Evolutionary conservation across 2,797 vertebrate species (phyloP), one percentile per base, ranked within the genome.

Genomic region (Gallirallus australis): DNA sequence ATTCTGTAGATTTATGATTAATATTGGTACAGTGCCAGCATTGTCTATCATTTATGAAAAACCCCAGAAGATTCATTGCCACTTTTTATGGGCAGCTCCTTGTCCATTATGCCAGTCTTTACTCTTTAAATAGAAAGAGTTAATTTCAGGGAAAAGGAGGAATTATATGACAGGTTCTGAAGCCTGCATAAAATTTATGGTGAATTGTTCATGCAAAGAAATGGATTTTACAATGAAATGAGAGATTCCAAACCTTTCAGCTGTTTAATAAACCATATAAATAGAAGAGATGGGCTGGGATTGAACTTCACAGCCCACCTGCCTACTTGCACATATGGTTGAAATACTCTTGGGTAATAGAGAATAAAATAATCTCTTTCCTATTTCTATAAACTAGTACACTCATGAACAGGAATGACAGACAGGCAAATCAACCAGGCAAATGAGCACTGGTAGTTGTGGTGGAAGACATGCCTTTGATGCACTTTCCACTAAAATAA

Each of bases 191-290:
- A 96, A 87, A 85, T 90, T 83, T 89, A 83, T 61, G 59, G 68
- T 76, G 60, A 94, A 83, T 83, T 94, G 56, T 73, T 96, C 93
- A 89, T 94, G 95, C 72, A 75, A 53, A 93, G 66, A 95, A 94
- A 92, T 86, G 48, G 84, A 92, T 95, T 94, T 94, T 93, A 71
- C 81, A 96, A 94, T 88, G 13, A 84, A 94, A 90, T 69, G 66
- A 95, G 65, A 92, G 52, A 86, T 91, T 93, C 83, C 63, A 93
- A 94, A 88, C 30, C 59, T 91, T 94, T 97, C 91, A 95, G 81
- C 56, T 94, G 83, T 91, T 95, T 96, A 94, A 91, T 93, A 95
- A 95, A 91, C 71, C 53, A 40, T 82, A 90, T 86, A 84, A 95
- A 95, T 80, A 94, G 78, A 96, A 95, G 40, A 63, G 70, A 94